Percentiles rank a stretch among this genome's conserved stretches.
phyloP scores from a whole-genome alignment of 2,888 invertebrate species.

The Heliconius ethilla region DNA sequence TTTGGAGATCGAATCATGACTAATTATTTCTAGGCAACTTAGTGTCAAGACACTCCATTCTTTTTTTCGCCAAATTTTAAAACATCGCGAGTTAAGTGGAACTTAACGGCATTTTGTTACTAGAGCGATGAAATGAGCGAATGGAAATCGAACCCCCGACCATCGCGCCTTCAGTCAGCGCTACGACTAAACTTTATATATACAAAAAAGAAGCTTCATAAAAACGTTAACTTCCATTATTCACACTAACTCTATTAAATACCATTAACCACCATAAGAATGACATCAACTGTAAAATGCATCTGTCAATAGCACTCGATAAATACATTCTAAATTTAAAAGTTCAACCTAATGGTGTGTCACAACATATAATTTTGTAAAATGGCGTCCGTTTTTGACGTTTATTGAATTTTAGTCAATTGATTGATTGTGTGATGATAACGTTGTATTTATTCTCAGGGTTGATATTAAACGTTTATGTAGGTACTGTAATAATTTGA shows the following conservation, averaged over 20 bases:
- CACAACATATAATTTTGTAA: slow-evolving; percentile 76
- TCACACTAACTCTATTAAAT: slow-evolving; percentile 54
- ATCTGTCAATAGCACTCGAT: slow-evolving; percentile 66
- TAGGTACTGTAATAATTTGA: too few species aligned
- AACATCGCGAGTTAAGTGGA: too few species aligned
- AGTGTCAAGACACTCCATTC: too few species aligned
- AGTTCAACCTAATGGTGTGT: slow-evolving; percentile 73
- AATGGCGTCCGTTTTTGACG: slow-evolving; percentile 62
- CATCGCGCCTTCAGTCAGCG: not conserved
- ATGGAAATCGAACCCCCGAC: not conserved
- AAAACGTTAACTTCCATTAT: not conserved
- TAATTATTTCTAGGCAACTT: too few species aligned
- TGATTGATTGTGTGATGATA: slow-evolving; percentile 74
- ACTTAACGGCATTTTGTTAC: too few species aligned
- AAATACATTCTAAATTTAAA: slow-evolving; percentile 63
- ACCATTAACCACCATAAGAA: slow-evolving; percentile 63
- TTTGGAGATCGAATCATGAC: too few species aligned
- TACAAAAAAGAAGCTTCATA: not conserved
- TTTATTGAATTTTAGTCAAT: slow-evolving; percentile 62
- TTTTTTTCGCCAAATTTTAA: too few species aligned
- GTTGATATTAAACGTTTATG: slow-evolving; percentile 8
- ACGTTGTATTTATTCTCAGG: slow-evolving; percentile 59
- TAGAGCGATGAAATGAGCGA: not conserved
- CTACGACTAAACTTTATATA: too few species aligned
- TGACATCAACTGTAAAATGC: slow-evolving; percentile 72